Evolutionary conservation across 2,888 invertebrate genomes (phyloP), one percentile per base, ranked within the genome.

Genomic region (Pandemis cinnamomeana): DNA sequence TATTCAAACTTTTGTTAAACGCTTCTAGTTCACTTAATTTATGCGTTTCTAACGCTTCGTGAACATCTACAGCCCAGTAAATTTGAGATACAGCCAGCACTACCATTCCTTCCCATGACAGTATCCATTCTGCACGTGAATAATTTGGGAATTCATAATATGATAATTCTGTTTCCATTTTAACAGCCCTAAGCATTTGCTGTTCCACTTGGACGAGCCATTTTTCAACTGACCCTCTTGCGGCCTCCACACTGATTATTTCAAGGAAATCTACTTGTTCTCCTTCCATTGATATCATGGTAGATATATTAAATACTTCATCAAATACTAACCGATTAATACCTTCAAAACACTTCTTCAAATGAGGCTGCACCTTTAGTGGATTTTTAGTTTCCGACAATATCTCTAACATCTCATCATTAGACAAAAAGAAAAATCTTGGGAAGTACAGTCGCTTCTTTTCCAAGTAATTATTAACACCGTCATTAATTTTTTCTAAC

Each of bases 361-460:
- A 91, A 92, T 98, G 97, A 0, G 97, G 97, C 87, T 98, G 97
- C 2, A 98, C 97, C 80, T 97, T 95, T 7, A 96, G 89, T 0
- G 98, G 98, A 86, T 98, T 97, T 91, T 97, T 97, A 2, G 98
- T 98, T 94, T 98, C 98, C 0, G 98, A 98, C 76, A 98, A 93
- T 81, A 98, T 98, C 90, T 98, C 98, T 80, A 98, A 92, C 95
- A 98, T 96, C 90, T 98, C 98, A 83, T 98, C 97, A 86, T 98
- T 98, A 7, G 98, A 98, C 75, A 98, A 93, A 85, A 98, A 98
- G 94, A 98, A 98, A 86, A 98, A 98, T 86, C 98, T 95, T 58
- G 98, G 96, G 86, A 98, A 98, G 87, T 95, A 97, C 10, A 98
- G 90, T 78, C 98, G 91, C 87, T 98, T 98, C 90, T 96, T 97